A percentile compares a stretch with the other conserved stretches of the same genome.
Evolutionary conservation across 2,113 vertebrate species (phyloP).

Genomic region (Leucoraja erinaceus): DNA sequence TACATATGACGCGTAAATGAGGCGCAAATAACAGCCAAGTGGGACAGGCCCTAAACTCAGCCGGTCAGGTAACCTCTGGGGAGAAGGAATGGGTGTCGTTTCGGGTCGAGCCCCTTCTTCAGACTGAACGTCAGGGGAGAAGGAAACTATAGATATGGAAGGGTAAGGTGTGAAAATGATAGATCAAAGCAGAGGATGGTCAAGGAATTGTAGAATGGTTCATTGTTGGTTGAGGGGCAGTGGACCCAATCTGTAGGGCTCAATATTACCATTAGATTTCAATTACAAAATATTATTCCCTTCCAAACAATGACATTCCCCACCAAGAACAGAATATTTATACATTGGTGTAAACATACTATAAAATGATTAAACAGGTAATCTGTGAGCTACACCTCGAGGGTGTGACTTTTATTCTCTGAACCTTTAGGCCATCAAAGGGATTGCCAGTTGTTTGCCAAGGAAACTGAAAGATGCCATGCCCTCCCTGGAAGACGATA

Average conservation of each 20-base stretch:
- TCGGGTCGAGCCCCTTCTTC: too few relatives aligned
- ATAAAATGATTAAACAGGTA: background rate
- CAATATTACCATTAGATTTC: background rate
- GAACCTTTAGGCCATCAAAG: background rate
- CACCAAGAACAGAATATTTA: background rate
- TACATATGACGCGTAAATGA: too few relatives aligned
- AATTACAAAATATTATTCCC: background rate
- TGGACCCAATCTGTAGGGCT: background rate
- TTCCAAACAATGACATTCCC: background rate
- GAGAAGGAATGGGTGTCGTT: too few relatives aligned
- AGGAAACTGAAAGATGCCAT: background rate
- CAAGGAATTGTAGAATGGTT: too few relatives aligned
- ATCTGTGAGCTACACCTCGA: background rate
- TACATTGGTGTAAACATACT: background rate
- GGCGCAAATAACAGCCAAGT: too few relatives aligned
- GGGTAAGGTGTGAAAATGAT: too few relatives aligned
- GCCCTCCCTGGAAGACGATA: constrained; percentile 14
- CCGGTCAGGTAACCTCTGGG: too few relatives aligned
- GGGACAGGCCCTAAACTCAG: too few relatives aligned
- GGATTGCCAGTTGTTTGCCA: constrained; percentile 3
- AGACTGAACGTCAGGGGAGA: too few relatives aligned
- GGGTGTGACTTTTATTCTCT: background rate
- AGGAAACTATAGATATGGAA: too few relatives aligned
- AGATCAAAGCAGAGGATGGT: too few relatives aligned
- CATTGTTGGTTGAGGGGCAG: too few relatives aligned